These are phyloP conservation scores for Xestia ashworthii DNA, from an alignment of 2,888 invertebrate genomes.

Conservation along the genomic window DNA sequence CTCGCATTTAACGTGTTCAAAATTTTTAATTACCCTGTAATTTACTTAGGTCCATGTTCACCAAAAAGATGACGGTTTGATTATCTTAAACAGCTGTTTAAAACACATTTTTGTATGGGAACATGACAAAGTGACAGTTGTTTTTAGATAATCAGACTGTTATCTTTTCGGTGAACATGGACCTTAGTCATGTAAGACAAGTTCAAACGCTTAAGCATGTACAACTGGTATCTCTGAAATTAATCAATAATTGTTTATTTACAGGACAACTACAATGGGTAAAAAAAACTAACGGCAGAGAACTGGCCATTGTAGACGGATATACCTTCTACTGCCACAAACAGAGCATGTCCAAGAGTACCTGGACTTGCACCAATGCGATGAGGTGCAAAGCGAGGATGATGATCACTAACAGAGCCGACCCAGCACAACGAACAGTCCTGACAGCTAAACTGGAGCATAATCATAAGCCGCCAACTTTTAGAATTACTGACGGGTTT, in stretches of 20 bases:
- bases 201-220: no score
- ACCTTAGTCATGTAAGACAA: neutral
- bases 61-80: no score
- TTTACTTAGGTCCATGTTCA: no score
- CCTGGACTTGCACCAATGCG: conserved; percentile 48
- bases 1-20: neutral
- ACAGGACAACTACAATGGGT: conserved; percentile 61
- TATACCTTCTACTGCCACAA: conserved; percentile 69
- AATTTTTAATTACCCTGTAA: neutral
- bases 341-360: conserved; percentile 3
- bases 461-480: conserved; percentile 49
- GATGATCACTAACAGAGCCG: conserved; percentile 22
- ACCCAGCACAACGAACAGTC: conserved; percentile 8
- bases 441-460: conserved; percentile 24
- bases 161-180: no score
- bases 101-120: no score
- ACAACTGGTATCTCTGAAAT: neutral
- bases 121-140: no score
- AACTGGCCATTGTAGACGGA: conserved; percentile 66
- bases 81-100: no score
- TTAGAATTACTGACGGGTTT: conserved; percentile 35
- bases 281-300: conserved; percentile 62
- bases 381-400: conserved; percentile 41
- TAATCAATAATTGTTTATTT: neutral
- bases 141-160: no score